Base-by-base conservation (phyloP, 2,113 vertebrate genomes). In the Ovis canadensis region DNA sequence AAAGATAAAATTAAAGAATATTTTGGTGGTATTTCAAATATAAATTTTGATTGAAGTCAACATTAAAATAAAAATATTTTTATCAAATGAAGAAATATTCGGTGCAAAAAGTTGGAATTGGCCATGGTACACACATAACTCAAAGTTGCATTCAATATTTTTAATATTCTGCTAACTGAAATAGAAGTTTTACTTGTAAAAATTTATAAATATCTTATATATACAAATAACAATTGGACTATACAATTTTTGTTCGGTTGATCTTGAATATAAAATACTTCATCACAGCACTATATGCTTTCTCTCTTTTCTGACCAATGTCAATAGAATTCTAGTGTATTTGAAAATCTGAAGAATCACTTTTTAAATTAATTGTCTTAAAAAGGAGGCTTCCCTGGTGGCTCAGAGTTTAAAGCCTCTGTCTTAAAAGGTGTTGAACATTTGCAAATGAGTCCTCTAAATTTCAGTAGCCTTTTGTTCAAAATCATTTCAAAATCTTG, bases 381-480 rank as follows among this genome's bases (percentile, higher is more conserved):
- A 78, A 90, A 80, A 23, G 1, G 48, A 50, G 48, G 12, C 48
- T 50, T 50, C 48, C 48, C 48, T 50, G 48, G 48, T 50, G 48
- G 12, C 48, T 50, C 48, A 50, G 48, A 50, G 48, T 50, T 50
- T 50, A 50, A 50, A 50, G 12, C 48, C 11, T 50, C 48, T 82
- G 15, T 89, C 45, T 80, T 95, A 86, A 78, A 90, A 83, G 27
- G 1, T 31, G 91, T 59, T 71, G 29, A 97, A 86, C 14, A 87
- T 40, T 90, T 94, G 71, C 23, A 97, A 78, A 91, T 94, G 23
- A 95, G 17, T 52, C 29, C 27, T 97, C 74, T 81, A 96, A 96
- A 88, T 94, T 92, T 88, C 57, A 97, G 54, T 23, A 91, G 57
- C 40, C 52, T 92, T 97, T 96, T 97, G 21, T 87, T 88, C 29